phyloP scores from a whole-genome alignment of 1,140 invertebrate genomes.

The Zaprionus tsacasi region DNA sequence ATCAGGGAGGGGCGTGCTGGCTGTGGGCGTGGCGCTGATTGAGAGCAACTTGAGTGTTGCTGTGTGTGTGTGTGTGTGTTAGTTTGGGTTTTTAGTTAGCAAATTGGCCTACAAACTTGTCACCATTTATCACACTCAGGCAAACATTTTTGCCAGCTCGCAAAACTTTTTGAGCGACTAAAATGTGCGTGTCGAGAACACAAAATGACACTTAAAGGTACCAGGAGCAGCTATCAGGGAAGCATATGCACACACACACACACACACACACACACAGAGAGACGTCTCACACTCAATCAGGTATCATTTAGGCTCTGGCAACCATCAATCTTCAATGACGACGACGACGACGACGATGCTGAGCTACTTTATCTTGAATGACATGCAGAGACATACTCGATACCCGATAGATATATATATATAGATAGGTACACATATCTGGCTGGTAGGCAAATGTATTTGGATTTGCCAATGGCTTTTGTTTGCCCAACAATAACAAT shows the following conservation, averaged over 20 bases:
- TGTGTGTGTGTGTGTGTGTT: conserved; percentile 55
- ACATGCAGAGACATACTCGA: conserved; percentile 67
- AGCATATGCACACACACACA: conserved; percentile 27
- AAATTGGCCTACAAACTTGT: conserved; percentile 82
- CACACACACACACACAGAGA: conserved; percentile 2
- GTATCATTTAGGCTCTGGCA: conserved; percentile 68
- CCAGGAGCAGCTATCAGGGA: conserved; percentile 41
- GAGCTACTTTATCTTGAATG: conserved; percentile 65
- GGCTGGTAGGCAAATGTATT: conserved; percentile 72
- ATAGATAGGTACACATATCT: background rate
- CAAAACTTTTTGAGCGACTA: conserved; percentile 60
- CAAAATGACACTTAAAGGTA: conserved; percentile 77
- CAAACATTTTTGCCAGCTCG: conserved; percentile 53
- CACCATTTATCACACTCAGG: conserved; percentile 78
- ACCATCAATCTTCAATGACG: conserved; percentile 68
- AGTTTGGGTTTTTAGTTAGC: conserved; percentile 64
- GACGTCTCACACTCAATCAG: conserved; percentile 68
- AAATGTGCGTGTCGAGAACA: conserved; percentile 79
- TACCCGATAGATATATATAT: conserved; percentile 25
- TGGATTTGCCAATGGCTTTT: conserved; percentile 64
- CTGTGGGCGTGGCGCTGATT: conserved; percentile 37
- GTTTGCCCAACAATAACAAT: conserved; percentile 79
- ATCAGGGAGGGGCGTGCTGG: conserved; percentile 30
- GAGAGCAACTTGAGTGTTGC: conserved; percentile 15
- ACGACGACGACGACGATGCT: conserved; percentile 1